Evolutionary conservation across 2,797 vertebrate species (phyloP), one percentile per base, ranked within the genome.

Genomic region (Chelonia mydas): DNA sequence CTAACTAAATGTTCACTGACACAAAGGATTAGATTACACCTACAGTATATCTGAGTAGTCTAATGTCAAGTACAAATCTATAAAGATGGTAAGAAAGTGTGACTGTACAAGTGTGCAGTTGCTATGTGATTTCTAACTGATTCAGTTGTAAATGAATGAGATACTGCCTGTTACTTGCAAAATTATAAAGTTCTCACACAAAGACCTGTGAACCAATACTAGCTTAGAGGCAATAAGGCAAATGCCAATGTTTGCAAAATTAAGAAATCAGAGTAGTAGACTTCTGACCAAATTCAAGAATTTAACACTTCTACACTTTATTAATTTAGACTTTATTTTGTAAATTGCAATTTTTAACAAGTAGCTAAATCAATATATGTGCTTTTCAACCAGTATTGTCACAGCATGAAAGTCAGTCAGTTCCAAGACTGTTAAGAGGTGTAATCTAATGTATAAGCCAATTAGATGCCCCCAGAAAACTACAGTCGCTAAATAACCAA

Each of bases 371-470:
- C 98, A 98, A 91, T 97, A 94, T 95, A 95, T 83, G 95, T 98
- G 97, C 97, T 98, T 98, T 98, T 97, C 97, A 97, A 98, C 97
- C 97, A 95, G 93, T 98, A 95, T 98, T 96, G 97, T 98, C 98
- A 98, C 97, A 97, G 98, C 97, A 95, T 98, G 98, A 97, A 97
- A 98, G 97, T 97, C 97, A 98, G 98, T 98, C 98, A 97, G 97
- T 98, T 98, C 98, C 97, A 98, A 98, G 98, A 98, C 98, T 98
- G 98, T 98, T 98, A 97, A 97, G 98, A 98, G 98, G 98, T 98
- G 98, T 99, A 99, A 99, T 99, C 99, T 98, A 98, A 98, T 99
- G 98, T 98, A 98, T 98, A 98, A 98, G 98, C 98, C 93, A 93
- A 98, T 98, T 98, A 98, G 98, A 98, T 98, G 96, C 97, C 98